Percentiles rank a stretch among this genome's conserved stretches.
Conservation (phyloP, 2,113 vertebrate genomes). For the Hypocryptadius cinnamomeus region DNA sequence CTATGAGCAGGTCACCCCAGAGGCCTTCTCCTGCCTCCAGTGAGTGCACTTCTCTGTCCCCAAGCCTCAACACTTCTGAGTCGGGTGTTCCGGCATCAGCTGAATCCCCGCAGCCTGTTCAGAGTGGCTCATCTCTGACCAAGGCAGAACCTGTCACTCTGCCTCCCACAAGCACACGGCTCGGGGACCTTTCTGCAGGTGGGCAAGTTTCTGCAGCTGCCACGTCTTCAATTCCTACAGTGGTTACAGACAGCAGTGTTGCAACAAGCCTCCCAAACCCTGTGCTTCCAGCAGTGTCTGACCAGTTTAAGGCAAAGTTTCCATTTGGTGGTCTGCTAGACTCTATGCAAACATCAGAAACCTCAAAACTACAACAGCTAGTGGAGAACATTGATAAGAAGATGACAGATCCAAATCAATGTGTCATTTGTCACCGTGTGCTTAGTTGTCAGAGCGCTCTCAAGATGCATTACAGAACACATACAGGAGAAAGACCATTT, state of each 20-base stretch:
- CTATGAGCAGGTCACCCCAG: conserved; percentile 89
- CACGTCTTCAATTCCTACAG: conserved; percentile 50
- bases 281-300: conserved; percentile 82
- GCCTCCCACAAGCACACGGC: conserved; percentile 69
- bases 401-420: conserved; percentile 98
- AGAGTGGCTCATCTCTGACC: conserved; percentile 69
- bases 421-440: conserved; percentile 95
- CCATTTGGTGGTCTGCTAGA: conserved; percentile 96
- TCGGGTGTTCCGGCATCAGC: conserved; percentile 66
- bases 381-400: conserved; percentile 99
- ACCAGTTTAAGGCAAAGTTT: conserved; percentile 95
- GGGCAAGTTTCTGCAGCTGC: conserved; percentile 76
- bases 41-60: conserved; percentile 92
- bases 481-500: conserved; percentile 97
- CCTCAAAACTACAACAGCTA: conserved; percentile 96
- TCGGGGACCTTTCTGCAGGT: conserved; percentile 72
- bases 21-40: conserved; percentile 92
- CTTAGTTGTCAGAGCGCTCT: conserved; percentile 99
- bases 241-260: conserved; percentile 70
- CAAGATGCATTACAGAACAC: conserved; percentile 99
- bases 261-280: conserved; percentile 78
- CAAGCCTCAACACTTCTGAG: conserved; percentile 82
- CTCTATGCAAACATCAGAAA: conserved; percentile 99
- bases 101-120: conserved; percentile 80
- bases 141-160: conserved; percentile 82